Base-by-base conservation (phyloP, 2,888 invertebrate species). In the Cosmopolites sordidus region DNA sequence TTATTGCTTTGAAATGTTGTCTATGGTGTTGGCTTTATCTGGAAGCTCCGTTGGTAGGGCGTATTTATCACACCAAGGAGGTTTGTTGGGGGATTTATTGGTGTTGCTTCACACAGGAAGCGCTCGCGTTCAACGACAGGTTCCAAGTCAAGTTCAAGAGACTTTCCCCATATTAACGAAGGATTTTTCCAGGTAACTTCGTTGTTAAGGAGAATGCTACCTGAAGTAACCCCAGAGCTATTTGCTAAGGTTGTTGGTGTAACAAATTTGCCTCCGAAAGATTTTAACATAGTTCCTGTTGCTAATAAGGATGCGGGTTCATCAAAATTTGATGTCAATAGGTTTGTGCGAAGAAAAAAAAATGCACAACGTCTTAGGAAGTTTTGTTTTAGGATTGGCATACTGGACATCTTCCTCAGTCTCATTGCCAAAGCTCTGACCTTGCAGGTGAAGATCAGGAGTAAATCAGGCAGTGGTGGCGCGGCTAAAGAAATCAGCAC, bases 1-100 rank as follows among this genome's bases (percentile, higher is more conserved):
- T n/a, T 97, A 95, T 73, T 96, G 96, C 75, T 97, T 96, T 70
- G 96, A 97, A 78, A 92, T 97, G 91, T 76, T 97, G 16, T 94
- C 94, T 2, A 88, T 96, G 88, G 95, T 92, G 43, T 73, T 95
- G 63, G 96, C 97, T 0, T 75, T 97, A 38, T 95, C 94, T 58
- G 96, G 96, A 2, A 95, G 94, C 62, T 82, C 86, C 0, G 92
- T 95, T 0, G 96, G 96, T 0, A 80, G 94, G 18, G 83, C 87
- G 1, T 95, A 96, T 72, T 76, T 97, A 11, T 91, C 95, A 0
- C 92, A 93, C 68, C 93, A 95, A 66, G 84, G 87, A 41, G 90
- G 88, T 18, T 74, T 97, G 44, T 77, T 96, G 1, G 82, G 86
- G 29, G 94, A 96, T 74, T 76, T 97, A 18, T 75, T 96, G 37